Evolutionary conservation across 2,797 vertebrate genomes (phyloP).

Genomic region (Streptopelia turtur): DNA sequence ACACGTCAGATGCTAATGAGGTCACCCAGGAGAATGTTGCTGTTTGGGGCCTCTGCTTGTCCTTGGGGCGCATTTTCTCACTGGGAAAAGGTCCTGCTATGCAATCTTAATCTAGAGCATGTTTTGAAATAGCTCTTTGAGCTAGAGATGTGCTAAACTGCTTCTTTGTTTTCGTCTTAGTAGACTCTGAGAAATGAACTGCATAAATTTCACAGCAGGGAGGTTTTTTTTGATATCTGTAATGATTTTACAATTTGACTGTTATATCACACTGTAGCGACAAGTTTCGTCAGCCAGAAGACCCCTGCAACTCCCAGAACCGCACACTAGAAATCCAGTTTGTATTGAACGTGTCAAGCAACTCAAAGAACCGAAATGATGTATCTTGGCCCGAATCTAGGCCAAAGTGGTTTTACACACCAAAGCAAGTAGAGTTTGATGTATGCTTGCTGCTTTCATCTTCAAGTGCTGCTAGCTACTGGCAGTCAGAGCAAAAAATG

Average conservation of each 20-base stretch:
- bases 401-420: not conserved
- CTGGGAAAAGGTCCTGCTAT: not conserved
- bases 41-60: not conserved
- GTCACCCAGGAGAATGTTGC: not conserved
- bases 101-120: not conserved
- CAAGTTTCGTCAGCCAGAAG: not conserved
- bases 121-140: constrained; percentile 29
- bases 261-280: not conserved
- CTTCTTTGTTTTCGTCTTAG: constrained; percentile 2
- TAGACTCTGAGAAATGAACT: not conserved
- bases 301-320: not conserved
- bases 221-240: not conserved
- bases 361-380: not conserved
- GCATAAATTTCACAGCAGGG: not conserved
- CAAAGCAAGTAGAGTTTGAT: not conserved
- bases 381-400: constrained; percentile 3
- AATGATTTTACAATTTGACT: not conserved
- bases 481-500: not conserved
- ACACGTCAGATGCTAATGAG: constrained; percentile 7
- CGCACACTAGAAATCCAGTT: not conserved
- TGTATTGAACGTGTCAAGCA: not conserved
- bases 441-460: not conserved
- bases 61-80: not conserved
- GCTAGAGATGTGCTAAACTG: not conserved
- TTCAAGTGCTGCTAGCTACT: constrained; percentile 21